phyloP scores from a whole-genome alignment of 2,888 invertebrate species.

The Epiblema foenella region DNA sequence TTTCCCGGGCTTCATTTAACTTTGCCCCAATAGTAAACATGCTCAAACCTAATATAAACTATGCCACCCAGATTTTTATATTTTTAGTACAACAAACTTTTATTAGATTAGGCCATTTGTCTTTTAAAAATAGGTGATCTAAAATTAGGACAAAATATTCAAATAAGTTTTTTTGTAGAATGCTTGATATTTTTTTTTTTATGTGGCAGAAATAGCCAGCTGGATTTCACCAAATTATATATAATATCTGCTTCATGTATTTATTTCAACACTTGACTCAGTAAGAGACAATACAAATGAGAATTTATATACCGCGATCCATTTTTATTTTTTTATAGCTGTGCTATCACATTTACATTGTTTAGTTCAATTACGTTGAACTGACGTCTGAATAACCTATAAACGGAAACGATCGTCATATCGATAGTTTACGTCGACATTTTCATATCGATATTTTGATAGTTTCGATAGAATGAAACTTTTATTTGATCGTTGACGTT shows the following conservation, averaged over 20 bases:
- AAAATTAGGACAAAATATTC: too few species aligned
- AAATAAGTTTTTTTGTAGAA: too few species aligned
- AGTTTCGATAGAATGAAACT: constrained; percentile 41
- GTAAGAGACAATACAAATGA: neutral
- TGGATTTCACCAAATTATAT: neutral
- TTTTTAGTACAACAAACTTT: too few species aligned
- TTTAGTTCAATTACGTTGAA: constrained; percentile 41
- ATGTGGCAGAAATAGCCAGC: neutral
- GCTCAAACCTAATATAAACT: too few species aligned
- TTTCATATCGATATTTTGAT: constrained; percentile 44
- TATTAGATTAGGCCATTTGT: too few species aligned
- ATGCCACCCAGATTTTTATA: too few species aligned
- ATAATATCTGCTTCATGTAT: neutral
- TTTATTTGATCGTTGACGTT: constrained; percentile 41
- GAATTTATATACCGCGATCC: neutral
- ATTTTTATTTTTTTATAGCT: constrained; percentile 22
- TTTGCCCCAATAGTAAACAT: neutral
- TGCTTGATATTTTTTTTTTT: too few species aligned
- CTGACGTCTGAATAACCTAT: constrained; percentile 42
- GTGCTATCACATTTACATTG: constrained; percentile 34
- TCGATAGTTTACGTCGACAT: constrained; percentile 43
- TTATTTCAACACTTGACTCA: neutral
- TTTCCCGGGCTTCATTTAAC: neutral
- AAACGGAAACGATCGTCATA: constrained; percentile 41
- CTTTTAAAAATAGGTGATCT: too few species aligned